Percentiles rank a stretch among this genome's conserved stretches.
These are phyloP conservation scores for Setophaga kirtlandii DNA, from an alignment of 2,113 vertebrate species.

Conservation along the genomic window DNA sequence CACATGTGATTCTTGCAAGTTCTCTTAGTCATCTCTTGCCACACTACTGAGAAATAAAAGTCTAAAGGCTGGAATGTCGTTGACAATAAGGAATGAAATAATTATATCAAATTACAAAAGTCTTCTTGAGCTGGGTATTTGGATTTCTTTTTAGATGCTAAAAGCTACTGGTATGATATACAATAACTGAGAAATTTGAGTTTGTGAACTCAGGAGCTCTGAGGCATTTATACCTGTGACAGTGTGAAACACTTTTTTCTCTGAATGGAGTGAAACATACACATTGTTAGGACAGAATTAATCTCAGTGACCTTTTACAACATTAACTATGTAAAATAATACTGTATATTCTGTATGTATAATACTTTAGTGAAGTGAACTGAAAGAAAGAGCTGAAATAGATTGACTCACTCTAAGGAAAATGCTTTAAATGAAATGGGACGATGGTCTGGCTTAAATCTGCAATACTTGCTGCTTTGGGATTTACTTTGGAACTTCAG, in stretches of 20 bases:
- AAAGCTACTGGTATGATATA: neutral
- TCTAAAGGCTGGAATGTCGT: neutral
- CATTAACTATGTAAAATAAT: neutral
- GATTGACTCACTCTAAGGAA: neutral
- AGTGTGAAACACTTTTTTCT: neutral
- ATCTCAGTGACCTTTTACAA: neutral
- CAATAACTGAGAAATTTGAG: neutral
- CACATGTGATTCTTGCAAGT: constrained; percentile 17
- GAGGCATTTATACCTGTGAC: neutral
- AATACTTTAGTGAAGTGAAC: neutral
- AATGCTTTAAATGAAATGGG: neutral
- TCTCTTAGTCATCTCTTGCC: constrained; percentile 36
- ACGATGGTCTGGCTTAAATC: neutral
- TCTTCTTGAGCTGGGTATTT: neutral
- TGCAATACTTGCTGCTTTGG: neutral
- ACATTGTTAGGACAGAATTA: neutral
- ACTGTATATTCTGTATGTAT: neutral
- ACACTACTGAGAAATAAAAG: neutral
- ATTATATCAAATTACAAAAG: neutral
- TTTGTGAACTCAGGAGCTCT: neutral
- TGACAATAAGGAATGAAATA: neutral
- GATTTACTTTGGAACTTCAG: neutral
- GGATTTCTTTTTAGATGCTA: neutral
- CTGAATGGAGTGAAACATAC: neutral
- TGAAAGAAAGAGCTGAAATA: neutral